Conservation (phyloP, 2,888 invertebrate genomes). For the Leptopilina drosophilae region DNA sequence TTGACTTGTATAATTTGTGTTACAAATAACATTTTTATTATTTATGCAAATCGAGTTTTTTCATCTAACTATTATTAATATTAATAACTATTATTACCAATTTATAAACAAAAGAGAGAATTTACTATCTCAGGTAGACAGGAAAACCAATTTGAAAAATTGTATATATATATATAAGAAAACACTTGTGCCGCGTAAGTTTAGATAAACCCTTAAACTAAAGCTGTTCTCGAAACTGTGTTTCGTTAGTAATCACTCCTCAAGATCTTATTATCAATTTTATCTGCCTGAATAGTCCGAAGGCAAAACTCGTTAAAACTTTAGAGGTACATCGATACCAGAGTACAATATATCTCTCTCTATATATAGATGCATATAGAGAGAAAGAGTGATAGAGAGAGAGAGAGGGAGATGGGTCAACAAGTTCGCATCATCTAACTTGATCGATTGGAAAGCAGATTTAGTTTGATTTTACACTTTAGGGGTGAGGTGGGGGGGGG, state of each 20-base stretch:
- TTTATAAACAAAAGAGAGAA: neutral
- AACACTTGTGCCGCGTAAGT: constrained; percentile 14
- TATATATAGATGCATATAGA: neutral
- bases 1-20: too few relatives aligned
- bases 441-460: constrained; percentile 17
- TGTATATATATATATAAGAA: neutral
- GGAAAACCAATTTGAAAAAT: neutral
- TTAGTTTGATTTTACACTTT: constrained; percentile 1
- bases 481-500: too few relatives aligned
- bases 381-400: too few relatives aligned
- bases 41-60: too few relatives aligned
- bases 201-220: constrained; percentile 3
- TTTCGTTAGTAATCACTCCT: constrained; percentile 26
- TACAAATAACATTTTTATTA: too few relatives aligned
- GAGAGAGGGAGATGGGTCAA: neutral
- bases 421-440: constrained; percentile 25
- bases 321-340: constrained; percentile 20
- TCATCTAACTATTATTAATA: too few relatives aligned
- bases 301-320: constrained; percentile 33
- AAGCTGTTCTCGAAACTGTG: constrained; percentile 22
- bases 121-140: neutral
- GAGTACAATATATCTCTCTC: neutral
- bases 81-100: too few relatives aligned
- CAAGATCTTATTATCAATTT: constrained; percentile 34
- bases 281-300: constrained; percentile 12